These are phyloP conservation scores for Lithosia quadra DNA, from an alignment of 2,888 invertebrate species.

Conservation along the genomic window DNA sequence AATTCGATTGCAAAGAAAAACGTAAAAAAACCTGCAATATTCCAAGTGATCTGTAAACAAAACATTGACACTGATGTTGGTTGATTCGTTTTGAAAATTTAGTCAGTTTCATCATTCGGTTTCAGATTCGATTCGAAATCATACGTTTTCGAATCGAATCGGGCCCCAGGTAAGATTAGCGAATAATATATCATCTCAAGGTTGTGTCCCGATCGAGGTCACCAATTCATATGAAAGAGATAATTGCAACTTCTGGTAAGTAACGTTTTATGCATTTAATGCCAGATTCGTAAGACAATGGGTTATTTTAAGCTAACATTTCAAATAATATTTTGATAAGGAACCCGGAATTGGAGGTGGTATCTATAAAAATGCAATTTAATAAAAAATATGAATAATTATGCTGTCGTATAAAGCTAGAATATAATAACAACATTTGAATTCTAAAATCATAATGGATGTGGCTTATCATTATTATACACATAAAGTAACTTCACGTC, in stretches of 20 bases:
- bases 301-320: not conserved
- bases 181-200: not conserved
- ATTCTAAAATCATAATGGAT: too few species aligned
- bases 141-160: too few species aligned
- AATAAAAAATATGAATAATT: not conserved
- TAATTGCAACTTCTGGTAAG: not conserved
- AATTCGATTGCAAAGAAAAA: too few species aligned
- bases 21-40: too few species aligned
- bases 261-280: not conserved
- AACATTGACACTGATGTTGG: too few species aligned
- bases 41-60: too few species aligned
- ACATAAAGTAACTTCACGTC: too few species aligned
- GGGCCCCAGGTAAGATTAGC: too few species aligned
- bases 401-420: not conserved
- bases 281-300: constrained; percentile 1
- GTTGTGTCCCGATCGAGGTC: not conserved
- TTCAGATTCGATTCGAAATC: too few species aligned
- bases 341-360: not conserved
- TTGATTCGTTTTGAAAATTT: too few species aligned
- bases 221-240: not conserved
- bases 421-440: not conserved
- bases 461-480: too few species aligned
- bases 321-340: not conserved
- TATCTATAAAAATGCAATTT: not conserved
- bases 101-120: too few species aligned